Base-by-base conservation (phyloP, 2,113 vertebrate genomes). In the Nannobrachium achirus region DNA sequence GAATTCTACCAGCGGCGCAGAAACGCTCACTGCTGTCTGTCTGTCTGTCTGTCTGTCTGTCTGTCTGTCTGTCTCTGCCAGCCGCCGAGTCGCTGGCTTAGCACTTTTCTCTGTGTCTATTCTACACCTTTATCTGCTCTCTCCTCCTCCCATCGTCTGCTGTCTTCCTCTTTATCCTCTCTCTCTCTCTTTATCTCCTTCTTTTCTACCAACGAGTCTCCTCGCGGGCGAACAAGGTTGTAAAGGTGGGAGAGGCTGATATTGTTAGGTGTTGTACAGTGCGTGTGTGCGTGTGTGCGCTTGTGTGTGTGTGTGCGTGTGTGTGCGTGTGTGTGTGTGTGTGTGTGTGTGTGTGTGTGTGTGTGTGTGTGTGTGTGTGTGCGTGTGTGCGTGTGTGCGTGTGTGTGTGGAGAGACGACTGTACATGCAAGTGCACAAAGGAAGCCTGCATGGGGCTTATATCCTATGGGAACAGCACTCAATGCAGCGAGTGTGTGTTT, bases 171-270 rank as follows among this genome's bases (percentile, higher is more conserved):
- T 51, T n/a, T n/a, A n/a, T n/a, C n/a, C 57, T 71, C 74, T 84
- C 76, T 79, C 71, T 61, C 45, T 44, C 42, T 42, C 11, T 49
- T 41, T 58, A 42, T 20, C 58, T 45, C 16, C 7, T 16, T 16
- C 44, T 69, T 67, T 67, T 56, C 14, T 44, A 67, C 19, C 58
- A 13, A n/a, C n/a, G n/a, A n/a, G 45, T 1, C 56, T 62, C 41
- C 76, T 73, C 63, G 19, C 4, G 6, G 58, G 18, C 14, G 65
- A 63, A 79, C 71, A 63, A 69, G 61, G 79, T 59, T 70, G 69
- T 78, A 75, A 83, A 84, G 75, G 57, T 78, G 78, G 71, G 51
- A 78, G 76, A 80, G 68, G 73, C 71, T 84, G 67, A 83, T 76
- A 77, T 49, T 86, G 5, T 78, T 65, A n/a, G n/a, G n/a, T 66